A percentile compares a stretch with the other conserved stretches of the same genome.
Evolutionary conservation across 64 coral and sea anemone genomes (phyloP).

Genomic region (Trachythela sp.): DNA sequence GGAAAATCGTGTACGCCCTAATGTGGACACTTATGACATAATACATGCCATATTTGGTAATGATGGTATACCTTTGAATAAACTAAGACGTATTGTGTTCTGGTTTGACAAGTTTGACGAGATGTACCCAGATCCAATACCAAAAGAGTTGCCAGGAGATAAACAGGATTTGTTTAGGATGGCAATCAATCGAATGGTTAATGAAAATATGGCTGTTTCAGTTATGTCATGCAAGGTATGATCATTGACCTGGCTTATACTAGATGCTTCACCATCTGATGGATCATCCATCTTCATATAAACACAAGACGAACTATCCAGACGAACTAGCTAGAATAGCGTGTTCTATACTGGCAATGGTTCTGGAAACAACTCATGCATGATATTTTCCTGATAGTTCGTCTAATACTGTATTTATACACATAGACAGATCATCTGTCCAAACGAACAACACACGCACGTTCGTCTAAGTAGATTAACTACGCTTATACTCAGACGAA

Average conservation of each 20-base stretch:
- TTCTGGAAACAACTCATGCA: no score
- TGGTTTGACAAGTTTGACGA: conserved; percentile 92
- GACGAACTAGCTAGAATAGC: no score
- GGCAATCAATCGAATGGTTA: conserved; percentile 73
- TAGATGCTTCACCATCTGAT: neutral
- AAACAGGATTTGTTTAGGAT: conserved; percentile 66
- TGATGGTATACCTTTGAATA: conserved; percentile 85
- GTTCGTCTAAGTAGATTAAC: no score
- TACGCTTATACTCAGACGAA: no score
- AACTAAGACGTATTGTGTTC: conserved; percentile 72
- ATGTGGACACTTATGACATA: conserved; percentile 78
- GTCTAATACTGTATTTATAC: no score
- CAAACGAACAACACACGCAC: no score
- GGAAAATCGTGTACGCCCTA: conserved; percentile 77
- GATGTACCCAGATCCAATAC: conserved; percentile 91
- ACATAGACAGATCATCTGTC: no score
- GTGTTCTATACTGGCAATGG: no score
- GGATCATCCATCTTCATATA: no score
- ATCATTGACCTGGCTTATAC: neutral
- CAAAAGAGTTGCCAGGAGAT: conserved; percentile 58
- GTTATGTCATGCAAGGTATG: conserved; percentile 64
- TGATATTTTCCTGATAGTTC: no score
- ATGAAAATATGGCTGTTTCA: conserved; percentile 42
- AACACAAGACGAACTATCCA: no score
- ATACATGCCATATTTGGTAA: conserved; percentile 84